Conservation (phyloP, 2,797 vertebrate species). For the Mus minutoides region DNA sequence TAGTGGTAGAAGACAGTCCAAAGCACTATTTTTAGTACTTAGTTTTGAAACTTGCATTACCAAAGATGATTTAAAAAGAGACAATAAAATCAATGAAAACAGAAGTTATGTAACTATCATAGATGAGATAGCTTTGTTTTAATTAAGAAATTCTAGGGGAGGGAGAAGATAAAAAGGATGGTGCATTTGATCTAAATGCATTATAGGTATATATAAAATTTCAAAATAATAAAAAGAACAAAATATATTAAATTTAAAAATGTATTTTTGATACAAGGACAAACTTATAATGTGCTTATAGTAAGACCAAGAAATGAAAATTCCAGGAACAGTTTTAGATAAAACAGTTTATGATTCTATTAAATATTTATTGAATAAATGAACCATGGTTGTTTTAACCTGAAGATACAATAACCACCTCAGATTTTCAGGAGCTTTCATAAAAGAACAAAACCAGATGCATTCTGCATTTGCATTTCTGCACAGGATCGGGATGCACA, state of each 20-base stretch:
- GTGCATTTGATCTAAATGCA: background rate
- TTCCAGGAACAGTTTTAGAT: conserved; percentile 12
- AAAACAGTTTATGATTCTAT: conserved; percentile 44
- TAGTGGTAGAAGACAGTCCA: background rate
- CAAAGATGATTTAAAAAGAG: too few relatives aligned
- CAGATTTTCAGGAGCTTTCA: background rate
- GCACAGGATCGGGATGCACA: background rate
- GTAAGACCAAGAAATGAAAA: background rate
- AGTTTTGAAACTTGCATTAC: too few relatives aligned
- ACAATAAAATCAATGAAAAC: too few relatives aligned
- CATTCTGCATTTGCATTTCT: background rate
- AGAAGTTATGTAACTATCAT: too few relatives aligned
- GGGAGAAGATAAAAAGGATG: too few relatives aligned
- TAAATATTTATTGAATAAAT: conserved; percentile 71
- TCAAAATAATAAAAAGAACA: background rate
- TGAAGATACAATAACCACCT: background rate
- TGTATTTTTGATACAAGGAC: background rate
- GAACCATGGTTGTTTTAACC: background rate
- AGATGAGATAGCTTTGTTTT: too few relatives aligned
- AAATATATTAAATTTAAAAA: background rate
- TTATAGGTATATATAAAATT: background rate
- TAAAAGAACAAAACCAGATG: background rate
- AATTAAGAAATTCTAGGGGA: too few relatives aligned
- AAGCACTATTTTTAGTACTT: background rate
- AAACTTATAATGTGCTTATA: background rate